A percentile compares a stretch with the other conserved stretches of the same genome.
Evolutionary conservation across 2,797 vertebrate genomes (phyloP).

Genomic region (Acomys russatus): DNA sequence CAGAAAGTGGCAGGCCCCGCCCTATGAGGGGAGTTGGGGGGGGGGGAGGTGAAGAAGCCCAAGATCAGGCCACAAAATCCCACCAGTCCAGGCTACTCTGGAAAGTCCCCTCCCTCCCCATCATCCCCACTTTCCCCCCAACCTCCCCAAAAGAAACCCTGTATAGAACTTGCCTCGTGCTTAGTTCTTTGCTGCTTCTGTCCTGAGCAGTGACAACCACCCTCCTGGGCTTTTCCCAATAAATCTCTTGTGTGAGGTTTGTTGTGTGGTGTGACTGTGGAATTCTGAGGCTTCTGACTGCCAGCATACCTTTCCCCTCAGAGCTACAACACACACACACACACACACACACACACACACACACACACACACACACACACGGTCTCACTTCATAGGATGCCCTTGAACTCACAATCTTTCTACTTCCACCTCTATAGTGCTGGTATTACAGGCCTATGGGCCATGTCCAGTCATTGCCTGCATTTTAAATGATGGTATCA

Average conservation of each 20-base stretch:
- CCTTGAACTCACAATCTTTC: neutral
- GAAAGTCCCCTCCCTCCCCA: neutral
- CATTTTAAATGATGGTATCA: conserved; percentile 19
- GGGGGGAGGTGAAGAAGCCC: neutral
- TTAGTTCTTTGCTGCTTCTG: no score
- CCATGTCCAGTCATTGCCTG: neutral
- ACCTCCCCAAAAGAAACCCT: no score
- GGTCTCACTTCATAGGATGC: neutral
- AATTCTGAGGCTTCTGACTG: no score
- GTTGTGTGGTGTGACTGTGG: no score
- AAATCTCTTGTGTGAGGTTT: no score
- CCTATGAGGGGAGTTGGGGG: neutral
- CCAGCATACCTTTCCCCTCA: no score
- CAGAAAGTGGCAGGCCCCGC: neutral
- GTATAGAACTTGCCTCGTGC: no score
- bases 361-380: neutral
- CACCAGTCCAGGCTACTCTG: neutral
- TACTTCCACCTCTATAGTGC: neutral
- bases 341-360: neutral
- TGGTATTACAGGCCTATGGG: neutral
- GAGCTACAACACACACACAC: neutral
- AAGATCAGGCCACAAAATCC: neutral
- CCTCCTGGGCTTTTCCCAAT: no score
- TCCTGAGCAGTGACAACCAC: no score
- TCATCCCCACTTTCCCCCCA: no score